Base-by-base conservation (phyloP, 1,140 invertebrate species). In the Solen grandis region DNA sequence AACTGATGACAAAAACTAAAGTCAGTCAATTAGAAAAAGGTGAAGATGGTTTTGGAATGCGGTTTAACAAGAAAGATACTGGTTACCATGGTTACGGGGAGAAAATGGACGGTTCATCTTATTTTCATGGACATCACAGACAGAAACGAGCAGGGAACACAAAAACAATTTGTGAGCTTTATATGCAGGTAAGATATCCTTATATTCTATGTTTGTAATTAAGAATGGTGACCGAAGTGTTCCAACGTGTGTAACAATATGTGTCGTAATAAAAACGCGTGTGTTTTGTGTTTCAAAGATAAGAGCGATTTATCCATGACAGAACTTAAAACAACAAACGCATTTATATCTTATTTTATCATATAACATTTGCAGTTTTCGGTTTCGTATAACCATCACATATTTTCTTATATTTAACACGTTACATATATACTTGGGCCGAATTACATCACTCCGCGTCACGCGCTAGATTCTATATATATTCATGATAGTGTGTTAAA, bases 111-210 rank as follows among this genome's bases (percentile, higher is more conserved):
- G 63, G 41, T n/a, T 25, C 52, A 33, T 33, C 62, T 27, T n/a
- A n/a, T n/a, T n/a, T n/a, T n/a, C n/a, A n/a, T n/a, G n/a, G n/a
- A n/a, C 27, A 29, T 19, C 29, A 54, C 14, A 94, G 94, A 91
- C 94, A 96, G 91, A 92, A 96, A 84, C 94, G 96, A 22, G 95
- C 95, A 0, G 94, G 97, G 19, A 96, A 97, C 93, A 95, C 96
- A 69, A 95, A 93, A 87, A 94, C 93, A 16, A 94, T 94, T 0
- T 98, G 97, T 89, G 97, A 98, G 95, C 92, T 99, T 19, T 99
- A 98, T 92, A 93, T 98, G 82, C 97, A 78, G 75, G 75, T 78
- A 46, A 2, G 16, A 35, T 19, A 13, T 35, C 19, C 4, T n/a
- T 38, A 19, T 33, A 2, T 46, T 46, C 41, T 46, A 46, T 10